Conservation (phyloP, 92 coral and sea anemone genomes). For the Chrysogorgia sp. region DNA sequence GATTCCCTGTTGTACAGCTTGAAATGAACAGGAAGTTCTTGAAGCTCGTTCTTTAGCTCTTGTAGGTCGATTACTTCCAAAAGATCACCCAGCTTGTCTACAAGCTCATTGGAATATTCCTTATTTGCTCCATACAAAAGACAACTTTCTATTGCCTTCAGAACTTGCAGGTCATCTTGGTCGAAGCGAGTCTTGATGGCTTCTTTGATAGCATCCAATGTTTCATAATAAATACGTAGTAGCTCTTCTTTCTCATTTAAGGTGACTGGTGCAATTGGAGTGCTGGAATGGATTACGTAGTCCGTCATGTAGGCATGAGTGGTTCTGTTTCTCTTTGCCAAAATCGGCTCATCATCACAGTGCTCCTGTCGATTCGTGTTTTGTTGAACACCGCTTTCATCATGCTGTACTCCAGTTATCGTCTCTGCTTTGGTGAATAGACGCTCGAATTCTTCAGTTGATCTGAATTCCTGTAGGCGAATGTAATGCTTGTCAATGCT, state of each 20-base stretch:
- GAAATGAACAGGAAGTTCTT: conserved; percentile 22
- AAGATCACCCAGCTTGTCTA: conserved; percentile 1
- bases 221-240: conserved; percentile 19
- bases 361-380: too few species aligned
- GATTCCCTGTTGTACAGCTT: conserved; percentile 16
- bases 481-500: conserved; percentile 25
- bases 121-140: conserved; percentile 5
- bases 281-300: conserved; percentile 34
- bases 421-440: conserved; percentile 18
- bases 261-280: too few species aligned
- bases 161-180: conserved; percentile 17
- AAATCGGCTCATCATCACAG: not conserved
- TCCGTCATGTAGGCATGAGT: conserved; percentile 13
- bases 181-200: conserved; percentile 33
- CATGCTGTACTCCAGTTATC: not conserved
- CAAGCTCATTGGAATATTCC: conserved; percentile 7
- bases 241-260: conserved; percentile 33
- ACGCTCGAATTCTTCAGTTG: conserved; percentile 17
- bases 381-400: conserved; percentile 4
- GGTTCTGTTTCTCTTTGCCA: conserved; percentile 22
- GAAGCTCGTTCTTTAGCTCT: conserved; percentile 6
- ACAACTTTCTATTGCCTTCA: conserved; percentile 25
- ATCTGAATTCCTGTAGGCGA: conserved; percentile 18
- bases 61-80: conserved; percentile 10
- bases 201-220: conserved; percentile 27